Evolutionary conservation across 2,113 vertebrate genomes (phyloP).

Genomic region (Petroica traversi): DNA sequence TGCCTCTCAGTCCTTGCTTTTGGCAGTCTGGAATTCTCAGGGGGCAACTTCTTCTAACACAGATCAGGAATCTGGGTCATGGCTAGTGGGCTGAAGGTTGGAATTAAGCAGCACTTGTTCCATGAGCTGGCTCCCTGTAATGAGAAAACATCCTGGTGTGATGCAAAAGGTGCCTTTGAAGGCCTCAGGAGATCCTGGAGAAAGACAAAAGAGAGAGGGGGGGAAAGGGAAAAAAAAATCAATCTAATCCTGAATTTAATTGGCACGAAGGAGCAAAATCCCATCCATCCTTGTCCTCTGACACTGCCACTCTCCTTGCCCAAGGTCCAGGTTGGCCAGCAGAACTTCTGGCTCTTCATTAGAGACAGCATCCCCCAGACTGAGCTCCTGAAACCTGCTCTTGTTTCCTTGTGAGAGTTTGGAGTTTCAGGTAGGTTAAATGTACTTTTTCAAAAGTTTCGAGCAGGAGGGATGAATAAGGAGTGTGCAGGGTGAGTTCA

Average conservation of each 20-base stretch:
- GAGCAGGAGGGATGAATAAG: not conserved
- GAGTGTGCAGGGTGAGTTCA: not conserved
- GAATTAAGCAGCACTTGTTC: not conserved
- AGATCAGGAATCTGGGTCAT: conserved; percentile 27
- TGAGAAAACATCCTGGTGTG: not conserved
- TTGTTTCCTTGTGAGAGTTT: not conserved
- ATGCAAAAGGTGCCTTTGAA: conserved; percentile 50
- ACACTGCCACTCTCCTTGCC: not conserved
- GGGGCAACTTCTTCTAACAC: not conserved
- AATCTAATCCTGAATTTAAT: not conserved
- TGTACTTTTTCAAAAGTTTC: not conserved
- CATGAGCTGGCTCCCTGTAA: not conserved
- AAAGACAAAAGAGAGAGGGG: not conserved
- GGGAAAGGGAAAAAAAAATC: too few species aligned
- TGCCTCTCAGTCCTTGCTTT: not conserved
- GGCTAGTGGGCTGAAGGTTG: not conserved
- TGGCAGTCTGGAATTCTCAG: not conserved
- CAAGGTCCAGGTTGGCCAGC: not conserved
- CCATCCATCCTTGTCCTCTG: not conserved
- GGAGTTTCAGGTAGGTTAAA: not conserved
- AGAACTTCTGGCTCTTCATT: not conserved
- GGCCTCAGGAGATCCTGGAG: not conserved
- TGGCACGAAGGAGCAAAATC: not conserved
- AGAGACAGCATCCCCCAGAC: not conserved
- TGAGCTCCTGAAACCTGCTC: not conserved